These are phyloP conservation scores for Sebastes taczanowskii DNA, from an alignment of 2,797 vertebrate genomes.

Conservation along the genomic window DNA sequence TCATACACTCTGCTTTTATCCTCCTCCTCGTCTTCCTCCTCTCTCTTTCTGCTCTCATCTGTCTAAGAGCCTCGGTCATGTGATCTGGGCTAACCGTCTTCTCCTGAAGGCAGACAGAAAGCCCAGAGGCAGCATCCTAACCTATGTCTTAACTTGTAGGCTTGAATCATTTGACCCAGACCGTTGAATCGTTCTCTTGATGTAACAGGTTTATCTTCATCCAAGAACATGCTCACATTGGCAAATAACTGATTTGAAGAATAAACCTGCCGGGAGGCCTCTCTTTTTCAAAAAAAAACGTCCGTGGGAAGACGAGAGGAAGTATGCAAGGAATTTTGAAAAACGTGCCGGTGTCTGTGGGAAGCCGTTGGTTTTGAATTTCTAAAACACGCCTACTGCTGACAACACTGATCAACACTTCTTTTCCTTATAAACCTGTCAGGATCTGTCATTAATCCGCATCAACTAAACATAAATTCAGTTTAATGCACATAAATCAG, in stretches of 20 bases:
- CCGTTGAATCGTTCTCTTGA: conserved; percentile 6
- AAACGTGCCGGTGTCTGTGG: conserved; percentile 11
- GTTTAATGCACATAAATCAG: neutral
- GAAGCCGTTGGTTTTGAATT: conserved; percentile 14
- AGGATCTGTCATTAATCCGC: neutral
- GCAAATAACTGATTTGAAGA: conserved; percentile 10
- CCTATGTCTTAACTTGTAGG: conserved; percentile 54
- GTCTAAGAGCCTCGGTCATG: conserved; percentile 63
- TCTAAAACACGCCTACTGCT: neutral
- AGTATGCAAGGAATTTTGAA: conserved; percentile 29
- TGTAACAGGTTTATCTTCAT: conserved; percentile 8
- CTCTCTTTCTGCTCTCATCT: conserved; percentile 43
- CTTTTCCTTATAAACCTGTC: neutral
- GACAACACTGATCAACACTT: neutral
- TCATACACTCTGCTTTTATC: conserved; percentile 49
- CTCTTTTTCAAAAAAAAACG: neutral
- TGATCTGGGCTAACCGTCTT: conserved; percentile 62
- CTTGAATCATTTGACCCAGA: conserved; percentile 30
- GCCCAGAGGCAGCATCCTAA: conserved; percentile 43
- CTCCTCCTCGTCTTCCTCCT: conserved; percentile 29
- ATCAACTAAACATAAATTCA: neutral
- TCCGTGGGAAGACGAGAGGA: conserved; percentile 25
- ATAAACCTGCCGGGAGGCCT: neutral
- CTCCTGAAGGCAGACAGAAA: conserved; percentile 49
- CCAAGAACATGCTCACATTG: neutral